phyloP scores from a whole-genome alignment of 2,888 invertebrate genomes.

The Adelphocoris suturalis region DNA sequence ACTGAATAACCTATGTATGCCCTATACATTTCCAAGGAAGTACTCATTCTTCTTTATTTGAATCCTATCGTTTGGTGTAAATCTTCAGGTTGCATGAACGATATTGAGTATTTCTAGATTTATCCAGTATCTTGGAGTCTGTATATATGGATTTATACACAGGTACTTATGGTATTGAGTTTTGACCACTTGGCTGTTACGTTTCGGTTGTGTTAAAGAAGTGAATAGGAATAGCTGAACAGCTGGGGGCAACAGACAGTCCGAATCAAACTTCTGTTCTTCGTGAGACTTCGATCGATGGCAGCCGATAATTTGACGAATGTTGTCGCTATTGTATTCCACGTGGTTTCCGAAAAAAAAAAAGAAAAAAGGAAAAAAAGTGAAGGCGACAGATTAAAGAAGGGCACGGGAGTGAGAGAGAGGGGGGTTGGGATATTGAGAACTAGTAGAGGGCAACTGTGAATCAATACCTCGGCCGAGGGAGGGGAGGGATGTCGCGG shows the following conservation, averaged over 20 bases:
- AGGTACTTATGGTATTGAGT: too few species aligned
- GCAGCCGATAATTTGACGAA: slow-evolving; percentile 30
- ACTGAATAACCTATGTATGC: too few species aligned
- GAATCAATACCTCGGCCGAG: slow-evolving; percentile 60
- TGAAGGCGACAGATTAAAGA: slow-evolving; percentile 44
- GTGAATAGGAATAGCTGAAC: not conserved
- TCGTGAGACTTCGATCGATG: slow-evolving; percentile 31
- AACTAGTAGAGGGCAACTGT: slow-evolving; percentile 58
- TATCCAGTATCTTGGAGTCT: too few species aligned
- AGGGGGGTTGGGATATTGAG: slow-evolving; percentile 42
- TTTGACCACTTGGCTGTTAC: too few species aligned
- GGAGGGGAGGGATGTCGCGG: slow-evolving; percentile 38
- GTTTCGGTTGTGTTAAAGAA: not conserved
- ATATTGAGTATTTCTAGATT: too few species aligned
- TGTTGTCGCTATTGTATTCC: slow-evolving; percentile 40
- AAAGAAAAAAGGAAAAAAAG: not conserved
- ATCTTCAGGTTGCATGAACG: too few species aligned
- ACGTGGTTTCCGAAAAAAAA: slow-evolving; percentile 25
- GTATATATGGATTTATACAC: too few species aligned
- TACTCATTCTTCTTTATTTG: too few species aligned
- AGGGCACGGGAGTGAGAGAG: slow-evolving; percentile 1
- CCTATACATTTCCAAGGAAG: too few species aligned
- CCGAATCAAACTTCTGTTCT: slow-evolving; percentile 11
- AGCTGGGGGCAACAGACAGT: not conserved
- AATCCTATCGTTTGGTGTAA: too few species aligned